Evolutionary conservation across 2,888 invertebrate species (phyloP), one percentile per base, ranked within the genome.

Genomic region (Drosophila niveifrons): DNA sequence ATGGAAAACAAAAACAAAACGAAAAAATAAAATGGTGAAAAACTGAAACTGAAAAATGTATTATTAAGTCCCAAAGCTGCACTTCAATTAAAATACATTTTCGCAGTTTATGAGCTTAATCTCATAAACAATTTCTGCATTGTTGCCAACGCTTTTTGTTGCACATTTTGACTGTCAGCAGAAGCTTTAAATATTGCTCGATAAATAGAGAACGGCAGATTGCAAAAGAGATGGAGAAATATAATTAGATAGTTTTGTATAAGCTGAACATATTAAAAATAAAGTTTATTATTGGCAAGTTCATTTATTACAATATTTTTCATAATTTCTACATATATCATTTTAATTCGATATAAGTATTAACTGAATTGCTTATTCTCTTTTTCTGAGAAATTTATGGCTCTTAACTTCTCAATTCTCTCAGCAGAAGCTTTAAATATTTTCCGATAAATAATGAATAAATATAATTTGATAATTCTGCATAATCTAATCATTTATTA

Each of bases 21-120:
- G n/a, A 18, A 59, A 58, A 75, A 0, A 23, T 23, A 23, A 4
- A 64, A 65, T 56, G 31, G 9, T 51, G 61, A 28, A 66, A 47
- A 34, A 61, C 18, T 23, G 13, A 59, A 58, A 75, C 36, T 59
- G 65, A 65, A 75, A 75, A 64, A 57, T 44, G 50, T 48, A 63
- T 70, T 76, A 90, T 89, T 72, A 84, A 90, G 83, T 91, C 91
- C 91, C 91, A 82, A 80, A 88, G 90, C 91, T 89, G 84, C 88
- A 90, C 91, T 91, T 91, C 91, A 91, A 91, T 91, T 91, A 91
- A 91, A 91, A 91, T 91, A 90, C 91, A 90, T 91, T 91, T 90
- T 91, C 82, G 61, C 88, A 86, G 77, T 90, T 90, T 91, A 91
- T 81, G 90, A 81, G 82, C 82, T 88, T 88, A 85, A 86, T 82